A percentile compares a stretch with the other conserved stretches of the same genome.
phyloP scores from a whole-genome alignment of 2,797 vertebrate species.

The Sitta carolinensis region DNA sequence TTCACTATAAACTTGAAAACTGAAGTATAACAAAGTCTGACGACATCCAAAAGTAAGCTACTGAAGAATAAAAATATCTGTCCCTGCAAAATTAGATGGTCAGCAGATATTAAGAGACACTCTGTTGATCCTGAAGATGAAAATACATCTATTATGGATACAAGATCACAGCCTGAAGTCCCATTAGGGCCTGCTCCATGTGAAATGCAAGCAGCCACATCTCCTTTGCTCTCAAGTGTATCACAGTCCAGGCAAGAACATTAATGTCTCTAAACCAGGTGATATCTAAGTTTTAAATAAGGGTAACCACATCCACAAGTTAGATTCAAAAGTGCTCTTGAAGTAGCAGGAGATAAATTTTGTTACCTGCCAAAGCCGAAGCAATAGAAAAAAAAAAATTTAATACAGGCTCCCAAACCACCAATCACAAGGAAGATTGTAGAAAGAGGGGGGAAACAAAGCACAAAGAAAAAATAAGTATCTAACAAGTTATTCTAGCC shows the following conservation, averaged over 20 bases:
- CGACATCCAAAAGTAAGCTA: background rate
- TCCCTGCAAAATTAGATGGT: background rate
- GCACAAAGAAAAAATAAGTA: background rate
- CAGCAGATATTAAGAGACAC: background rate
- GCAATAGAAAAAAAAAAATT: background rate
- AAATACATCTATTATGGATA: background rate
- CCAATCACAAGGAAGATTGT: background rate
- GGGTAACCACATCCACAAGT: background rate
- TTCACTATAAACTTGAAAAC: background rate
- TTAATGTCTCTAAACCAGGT: background rate
- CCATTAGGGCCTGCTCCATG: fast-evolving
- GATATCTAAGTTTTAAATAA: background rate
- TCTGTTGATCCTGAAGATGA: background rate
- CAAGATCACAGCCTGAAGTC: background rate
- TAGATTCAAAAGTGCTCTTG: background rate
- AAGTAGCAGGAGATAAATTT: background rate
- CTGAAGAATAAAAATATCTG: background rate
- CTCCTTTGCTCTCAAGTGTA: background rate
- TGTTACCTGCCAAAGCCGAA: background rate
- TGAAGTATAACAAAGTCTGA: background rate
- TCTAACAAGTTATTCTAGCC: background rate
- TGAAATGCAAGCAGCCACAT: background rate
- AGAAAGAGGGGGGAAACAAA: background rate
- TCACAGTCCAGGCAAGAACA: background rate
- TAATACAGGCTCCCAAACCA: background rate